These are phyloP conservation scores for Pelobates cultripes DNA, from an alignment of 2,797 vertebrate species.

Conservation along the genomic window DNA sequence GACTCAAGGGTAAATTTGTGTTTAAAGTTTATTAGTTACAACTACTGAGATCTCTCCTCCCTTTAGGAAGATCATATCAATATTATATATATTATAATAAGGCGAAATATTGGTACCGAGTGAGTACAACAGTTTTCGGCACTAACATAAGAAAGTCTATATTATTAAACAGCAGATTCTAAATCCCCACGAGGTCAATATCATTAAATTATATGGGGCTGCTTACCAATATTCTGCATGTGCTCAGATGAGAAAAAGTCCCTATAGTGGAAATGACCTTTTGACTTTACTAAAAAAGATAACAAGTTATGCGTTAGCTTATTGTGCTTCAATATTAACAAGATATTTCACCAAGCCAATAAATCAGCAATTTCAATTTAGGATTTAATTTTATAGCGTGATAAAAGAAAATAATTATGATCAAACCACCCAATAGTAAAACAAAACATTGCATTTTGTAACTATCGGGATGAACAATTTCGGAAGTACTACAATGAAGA, in stretches of 20 bases:
- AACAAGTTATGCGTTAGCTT: not conserved
- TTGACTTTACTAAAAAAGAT: constrained; percentile 7
- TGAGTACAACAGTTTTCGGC: not conserved
- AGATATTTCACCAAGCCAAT: not conserved
- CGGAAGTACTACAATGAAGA: too few relatives aligned
- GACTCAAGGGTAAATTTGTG: not conserved
- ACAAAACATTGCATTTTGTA: not conserved
- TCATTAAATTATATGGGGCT: constrained; percentile 8
- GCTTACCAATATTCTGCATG: not conserved
- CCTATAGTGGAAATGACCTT: constrained; percentile 7
- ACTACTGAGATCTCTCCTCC: not conserved
- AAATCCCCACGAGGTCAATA: constrained; percentile 25
- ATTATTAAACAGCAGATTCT: constrained; percentile 15
- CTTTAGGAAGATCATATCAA: not conserved
- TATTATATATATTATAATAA: constrained; percentile 30
- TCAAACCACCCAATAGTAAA: not conserved
- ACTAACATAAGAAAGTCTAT: not conserved
- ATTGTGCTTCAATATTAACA: not conserved
- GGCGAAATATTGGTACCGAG: constrained; percentile 13
- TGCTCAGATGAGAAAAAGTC: not conserved
- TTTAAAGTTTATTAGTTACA: constrained; percentile 12
- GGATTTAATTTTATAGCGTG: not conserved
- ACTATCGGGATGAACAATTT: too few relatives aligned
- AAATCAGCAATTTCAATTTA: constrained; percentile 6
- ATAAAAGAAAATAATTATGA: not conserved